Conservation (phyloP, 2,797 vertebrate species). For the Sardinella longiceps region DNA sequence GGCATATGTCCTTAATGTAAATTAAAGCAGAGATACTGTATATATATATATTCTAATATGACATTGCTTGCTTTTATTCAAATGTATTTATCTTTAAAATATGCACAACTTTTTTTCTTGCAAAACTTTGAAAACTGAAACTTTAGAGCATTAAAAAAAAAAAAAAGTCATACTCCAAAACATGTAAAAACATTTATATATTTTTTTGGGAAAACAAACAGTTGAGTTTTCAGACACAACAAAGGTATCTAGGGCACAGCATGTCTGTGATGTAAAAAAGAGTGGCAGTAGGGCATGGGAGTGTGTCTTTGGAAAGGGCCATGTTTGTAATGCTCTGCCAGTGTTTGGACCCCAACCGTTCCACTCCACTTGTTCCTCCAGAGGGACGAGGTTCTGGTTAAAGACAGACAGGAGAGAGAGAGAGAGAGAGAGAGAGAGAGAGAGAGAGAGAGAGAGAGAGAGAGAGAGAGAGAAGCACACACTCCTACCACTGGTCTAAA, state of each 20-base stretch:
- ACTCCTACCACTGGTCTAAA: constrained; percentile 23
- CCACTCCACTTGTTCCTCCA: constrained; percentile 32
- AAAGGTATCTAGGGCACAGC: not conserved
- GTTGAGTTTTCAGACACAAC: not conserved
- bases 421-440: constrained; percentile 5
- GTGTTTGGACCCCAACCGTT: constrained; percentile 42
- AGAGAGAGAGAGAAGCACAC: not conserved
- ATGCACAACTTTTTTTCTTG: not conserved
- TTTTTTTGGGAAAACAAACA: not conserved
- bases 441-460: not conserved
- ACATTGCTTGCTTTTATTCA: not conserved
- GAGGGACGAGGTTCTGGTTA: constrained; percentile 32
- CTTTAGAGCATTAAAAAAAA: not conserved
- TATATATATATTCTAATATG: not conserved
- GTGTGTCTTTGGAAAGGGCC: not conserved
- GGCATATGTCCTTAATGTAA: not conserved
- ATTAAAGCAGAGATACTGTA: not conserved
- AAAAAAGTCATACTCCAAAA: too few relatives aligned
- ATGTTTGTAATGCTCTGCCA: constrained; percentile 36
- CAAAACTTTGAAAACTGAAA: not conserved
- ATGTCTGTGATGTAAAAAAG: not conserved
- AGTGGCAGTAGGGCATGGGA: not conserved
- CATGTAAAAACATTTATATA: not conserved
- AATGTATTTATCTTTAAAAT: not conserved
- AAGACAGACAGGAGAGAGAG: constrained; percentile 5